Base-by-base conservation (phyloP, 2,888 invertebrate genomes). In the Trichogramma evanescens region DNA sequence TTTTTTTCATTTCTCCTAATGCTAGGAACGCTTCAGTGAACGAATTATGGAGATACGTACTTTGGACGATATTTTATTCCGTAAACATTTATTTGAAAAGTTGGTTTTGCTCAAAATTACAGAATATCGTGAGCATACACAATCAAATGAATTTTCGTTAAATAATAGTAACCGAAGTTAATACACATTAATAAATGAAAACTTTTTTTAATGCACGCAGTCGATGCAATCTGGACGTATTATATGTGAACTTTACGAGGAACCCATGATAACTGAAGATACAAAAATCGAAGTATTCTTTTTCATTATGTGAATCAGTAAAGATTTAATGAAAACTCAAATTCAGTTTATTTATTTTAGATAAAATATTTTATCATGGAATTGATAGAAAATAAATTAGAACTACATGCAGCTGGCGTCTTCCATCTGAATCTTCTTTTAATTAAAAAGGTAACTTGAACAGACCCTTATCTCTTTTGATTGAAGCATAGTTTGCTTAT, bases 211-310 rank as follows among this genome's bases (percentile, higher is more conserved):
- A 26, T 26, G 3, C 26, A 26, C 1, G 9, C 56, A 73, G 72
- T 69, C 70, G 1, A 58, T 59, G 3, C 62, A 62, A 43, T 70
- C 68, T n/a, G 73, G 71, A 4, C 66, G 70, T 6, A 65, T 73
- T 4, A 66, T 73, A 9, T 71, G 69, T 52, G 68, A 71, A 48
- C 57, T 73, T 8, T 69, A 72, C 56, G 67, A 72, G 56, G 67
- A 69, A 40, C 68, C 71, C 4, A 66, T 66, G 8, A 66, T 67
- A n/a, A 67, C 51, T 51, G 67, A 64, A 53, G 68, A 66, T 58
- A 69, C 69, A 52, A 66, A 66, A 7, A 66, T 66, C 4, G 72
- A 72, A 68, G 72, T 65, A 65, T 39, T 39, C 5, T 10, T 6
- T 48, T n/a, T 48, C 3, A 13, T 10, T 6, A 26, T 26, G 26